Conservation (phyloP, 2,113 vertebrate genomes). For the Tauraco erythrolophus region DNA sequence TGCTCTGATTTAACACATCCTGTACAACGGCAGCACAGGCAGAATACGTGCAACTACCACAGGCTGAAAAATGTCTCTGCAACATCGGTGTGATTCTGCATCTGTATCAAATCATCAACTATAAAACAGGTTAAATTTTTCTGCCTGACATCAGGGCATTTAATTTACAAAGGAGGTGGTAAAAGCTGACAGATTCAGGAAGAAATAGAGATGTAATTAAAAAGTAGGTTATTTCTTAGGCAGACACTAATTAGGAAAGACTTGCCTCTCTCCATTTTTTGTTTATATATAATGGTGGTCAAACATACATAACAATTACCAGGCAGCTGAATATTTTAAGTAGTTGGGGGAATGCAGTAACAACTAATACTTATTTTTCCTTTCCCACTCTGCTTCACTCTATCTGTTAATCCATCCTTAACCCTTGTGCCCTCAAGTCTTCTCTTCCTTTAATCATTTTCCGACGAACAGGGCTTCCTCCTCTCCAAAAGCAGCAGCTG, state of each 20-base stretch:
- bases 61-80: not conserved
- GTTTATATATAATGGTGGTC: accelerated
- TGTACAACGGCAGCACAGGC: not conserved
- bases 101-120: not conserved
- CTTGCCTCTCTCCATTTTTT: not conserved
- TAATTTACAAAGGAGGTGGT: not conserved
- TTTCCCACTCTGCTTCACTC: not conserved
- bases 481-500: not conserved
- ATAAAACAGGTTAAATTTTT: not conserved
- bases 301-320: not conserved
- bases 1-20: not conserved
- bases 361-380: not conserved
- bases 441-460: not conserved
- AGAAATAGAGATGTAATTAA: not conserved
- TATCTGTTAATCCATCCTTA: not conserved
- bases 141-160: not conserved
- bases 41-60: not conserved
- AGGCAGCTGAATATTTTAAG: not conserved
- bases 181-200: conserved; percentile 13
- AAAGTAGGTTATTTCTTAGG: not conserved
- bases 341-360: not conserved
- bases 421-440: not conserved
- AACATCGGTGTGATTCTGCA: not conserved
- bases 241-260: not conserved
- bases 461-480: not conserved